Evolutionary conservation across 2,797 vertebrate species (phyloP), one percentile per base, ranked within the genome.

Genomic region (Lithobates sylvaticus): DNA sequence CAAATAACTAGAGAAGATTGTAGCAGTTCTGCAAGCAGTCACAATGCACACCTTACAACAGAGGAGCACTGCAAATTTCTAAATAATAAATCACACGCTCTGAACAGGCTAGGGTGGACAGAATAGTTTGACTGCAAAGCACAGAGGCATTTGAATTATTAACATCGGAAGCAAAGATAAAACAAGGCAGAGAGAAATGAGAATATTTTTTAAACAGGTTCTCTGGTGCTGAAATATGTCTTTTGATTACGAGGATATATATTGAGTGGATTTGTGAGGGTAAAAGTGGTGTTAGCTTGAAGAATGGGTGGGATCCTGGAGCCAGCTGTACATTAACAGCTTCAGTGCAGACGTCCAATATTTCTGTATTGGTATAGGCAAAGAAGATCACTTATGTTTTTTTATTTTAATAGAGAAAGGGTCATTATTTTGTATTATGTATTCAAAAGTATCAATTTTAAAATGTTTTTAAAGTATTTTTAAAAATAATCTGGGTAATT

Each of bases 71-170:
- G 94, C 95, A 95, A 95, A 95, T 93, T 94, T 92, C 95, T 97
- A 96, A 96, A 96, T 97, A 96, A 96, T 97, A 96, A 96, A 97
- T 97, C 95, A 97, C 94, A 96, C 95, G 94, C 95, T 92, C 78
- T 10, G 95, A 94, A 94, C 93, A 94, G 95, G 94, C 93, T 94
- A 94, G 93, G 94, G 94, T 93, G 96, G 95, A 96, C 96, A 95
- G 95, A 95, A 94, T 93, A 93, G 95, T 94, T 95, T 95, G 94
- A 94, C 95, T 95, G 94, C 93, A 93, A 94, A 95, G 95, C 96
- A 95, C 95, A 93, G 91, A 92, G 92, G 89, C 88, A 91, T 92
- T 96, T 97, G 93, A 96, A 97, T 97, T 96, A 97, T 97, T 97
- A 94, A 97, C 92, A 89, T 91, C 86, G 90, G 90, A 94, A 94